Evolutionary conservation across 2,888 invertebrate species (phyloP), one percentile per base, ranked within the genome.

Genomic region (Oeneis ivallda): DNA sequence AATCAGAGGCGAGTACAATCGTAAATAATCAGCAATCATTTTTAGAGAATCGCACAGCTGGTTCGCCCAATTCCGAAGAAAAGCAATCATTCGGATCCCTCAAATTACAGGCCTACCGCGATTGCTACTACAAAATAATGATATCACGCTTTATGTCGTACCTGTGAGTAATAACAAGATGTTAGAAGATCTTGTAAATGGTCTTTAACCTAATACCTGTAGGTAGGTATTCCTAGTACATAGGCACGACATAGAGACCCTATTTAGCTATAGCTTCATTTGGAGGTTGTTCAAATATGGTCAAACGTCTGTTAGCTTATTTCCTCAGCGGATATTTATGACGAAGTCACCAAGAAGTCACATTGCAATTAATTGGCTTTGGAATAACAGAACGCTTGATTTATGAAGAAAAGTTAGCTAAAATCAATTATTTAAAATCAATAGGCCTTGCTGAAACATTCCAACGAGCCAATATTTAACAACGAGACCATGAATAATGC

Each of bases 401-500:
- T 52, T 17, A 54, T 37, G 1, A 54, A 54, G 15, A 17, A 39
- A 53, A 37, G 2, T 17, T 37, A 37, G 17, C 4, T 37, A 9
- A 5, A 17, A 47, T 54, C 15, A 5, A 53, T 53, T 15, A 53
- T 53, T 54, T 17, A 17, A 54, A 54, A 54, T 15, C 15, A 56
- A 41, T 56, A 19, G 39, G 39, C 39, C 34, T 47, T 43, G 13
- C 41, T 43, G 43, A 64, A 59, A 65, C 32, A 56, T 49, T 54
- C 41, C 39, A 50, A 8, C 1, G 63, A 9, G 32, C 39, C 26
- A 60, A 60, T 49, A 54, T 63, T 62, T 15, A 63, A 53, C 43
- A 41, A 47, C 26, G 49, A 47, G 37, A 49, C 49, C 19, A 49
- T 59, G 59, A 59, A 59, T 59, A 49, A 49, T 34, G 49, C 34